These are phyloP conservation scores for Oophaga pumilio DNA, from an alignment of 2,113 vertebrate genomes.

Conservation along the genomic window DNA sequence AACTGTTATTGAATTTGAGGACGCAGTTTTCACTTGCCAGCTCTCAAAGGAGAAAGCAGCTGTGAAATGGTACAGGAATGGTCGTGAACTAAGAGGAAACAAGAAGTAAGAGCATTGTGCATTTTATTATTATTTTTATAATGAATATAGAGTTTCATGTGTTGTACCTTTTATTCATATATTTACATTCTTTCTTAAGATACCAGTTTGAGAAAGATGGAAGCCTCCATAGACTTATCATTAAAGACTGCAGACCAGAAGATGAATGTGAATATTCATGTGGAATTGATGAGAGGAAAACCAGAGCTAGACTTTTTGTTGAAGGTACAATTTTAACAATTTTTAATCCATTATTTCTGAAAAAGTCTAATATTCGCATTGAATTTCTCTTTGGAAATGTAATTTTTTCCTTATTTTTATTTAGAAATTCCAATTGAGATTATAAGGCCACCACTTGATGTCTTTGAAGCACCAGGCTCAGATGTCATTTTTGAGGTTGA, in stretches of 20 bases:
- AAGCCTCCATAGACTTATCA: slow-evolving; percentile 81
- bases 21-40: slow-evolving; percentile 90
- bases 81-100: slow-evolving; percentile 92
- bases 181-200: slow-evolving; percentile 67
- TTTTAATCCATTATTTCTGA: not conserved
- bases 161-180: slow-evolving; percentile 1
- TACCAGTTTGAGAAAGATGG: slow-evolving; percentile 94
- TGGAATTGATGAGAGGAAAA: slow-evolving; percentile 90
- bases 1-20: slow-evolving; percentile 95
- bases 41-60: slow-evolving; percentile 90
- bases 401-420: slow-evolving; percentile 33
- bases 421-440: slow-evolving; percentile 96
- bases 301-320: slow-evolving; percentile 93
- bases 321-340: slow-evolving; percentile 79
- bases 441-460: slow-evolving; percentile 88
- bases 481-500: slow-evolving; percentile 91
- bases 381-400: not conserved
- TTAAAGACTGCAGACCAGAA: slow-evolving; percentile 91
- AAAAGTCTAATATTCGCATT: not conserved
- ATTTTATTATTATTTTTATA: slow-evolving; percentile 56
- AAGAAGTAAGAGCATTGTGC: slow-evolving; percentile 78
- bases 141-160: not conserved
- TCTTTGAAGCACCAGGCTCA: slow-evolving; percentile 86
- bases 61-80: slow-evolving; percentile 93
- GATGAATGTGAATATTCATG: slow-evolving; percentile 98